A percentile compares a stretch with the other conserved stretches of the same genome.
phyloP scores from a whole-genome alignment of 2,113 vertebrate genomes.

The Delphinus delphis region DNA sequence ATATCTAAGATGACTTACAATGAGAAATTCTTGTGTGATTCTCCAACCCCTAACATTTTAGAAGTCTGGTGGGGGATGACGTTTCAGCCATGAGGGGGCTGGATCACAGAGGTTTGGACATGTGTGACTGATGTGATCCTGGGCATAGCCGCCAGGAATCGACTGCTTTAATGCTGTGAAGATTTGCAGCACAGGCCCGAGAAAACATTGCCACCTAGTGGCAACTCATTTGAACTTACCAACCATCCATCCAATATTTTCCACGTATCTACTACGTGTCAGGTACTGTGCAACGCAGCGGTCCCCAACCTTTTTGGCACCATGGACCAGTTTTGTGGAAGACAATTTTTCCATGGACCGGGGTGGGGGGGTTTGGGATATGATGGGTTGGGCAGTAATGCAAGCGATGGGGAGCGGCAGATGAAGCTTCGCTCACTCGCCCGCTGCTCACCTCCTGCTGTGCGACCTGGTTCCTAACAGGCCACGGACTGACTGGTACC shows the following conservation, averaged over 20 bases:
- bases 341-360: no score
- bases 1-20: background rate
- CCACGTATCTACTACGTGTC: fast-evolving
- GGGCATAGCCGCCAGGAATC: fast-evolving
- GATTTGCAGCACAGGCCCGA: background rate
- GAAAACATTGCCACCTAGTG: slow-evolving; percentile 63
- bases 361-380: no score
- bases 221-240: background rate
- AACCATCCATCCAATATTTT: background rate
- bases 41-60: background rate
- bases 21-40: background rate
- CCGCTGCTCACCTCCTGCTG: no score
- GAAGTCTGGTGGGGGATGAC: background rate
- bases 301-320: no score
- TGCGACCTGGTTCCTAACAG: no score
- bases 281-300: background rate
- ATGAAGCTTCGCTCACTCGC: no score
- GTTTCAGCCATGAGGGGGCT: fast-evolving
- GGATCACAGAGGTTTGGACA: background rate
- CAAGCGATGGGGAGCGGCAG: no score
- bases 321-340: no score
- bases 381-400: no score
- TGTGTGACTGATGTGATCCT: fast-evolving
- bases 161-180: no score
- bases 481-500: no score